A percentile compares a stretch with the other conserved stretches of the same genome.
Conservation (phyloP, 2,888 invertebrate genomes). For the Tenthredo livida region DNA sequence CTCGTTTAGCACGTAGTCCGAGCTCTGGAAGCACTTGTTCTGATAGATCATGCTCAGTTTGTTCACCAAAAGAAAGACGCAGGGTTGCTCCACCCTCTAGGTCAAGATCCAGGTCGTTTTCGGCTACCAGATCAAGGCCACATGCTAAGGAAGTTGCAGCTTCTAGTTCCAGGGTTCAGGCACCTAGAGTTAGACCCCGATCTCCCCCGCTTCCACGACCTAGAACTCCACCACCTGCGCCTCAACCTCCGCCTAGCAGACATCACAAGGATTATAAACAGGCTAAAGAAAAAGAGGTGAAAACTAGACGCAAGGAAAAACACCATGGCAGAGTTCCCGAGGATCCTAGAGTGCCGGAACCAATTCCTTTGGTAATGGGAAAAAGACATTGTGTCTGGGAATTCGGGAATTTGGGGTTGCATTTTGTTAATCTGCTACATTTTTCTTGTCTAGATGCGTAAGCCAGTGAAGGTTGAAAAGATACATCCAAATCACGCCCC, state of each 20-base stretch:
- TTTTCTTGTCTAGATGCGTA: conserved; percentile 76
- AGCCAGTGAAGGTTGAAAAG: conserved; percentile 75
- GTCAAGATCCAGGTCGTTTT: conserved; percentile 80
- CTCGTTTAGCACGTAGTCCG: conserved; percentile 81
- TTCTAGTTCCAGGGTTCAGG: conserved; percentile 69
- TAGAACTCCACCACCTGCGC: conserved; percentile 81
- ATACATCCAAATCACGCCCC: conserved; percentile 71
- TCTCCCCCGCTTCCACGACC: conserved; percentile 78
- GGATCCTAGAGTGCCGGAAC: conserved; percentile 74
- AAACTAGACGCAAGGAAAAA: conserved; percentile 75
- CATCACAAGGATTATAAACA: conserved; percentile 81
- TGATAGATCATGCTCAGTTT: conserved; percentile 91
- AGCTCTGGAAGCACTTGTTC: conserved; percentile 91
- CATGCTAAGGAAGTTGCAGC: conserved; percentile 72
- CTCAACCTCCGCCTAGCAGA: conserved; percentile 79
- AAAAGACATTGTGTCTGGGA: neutral
- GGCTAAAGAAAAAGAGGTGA: conserved; percentile 71
- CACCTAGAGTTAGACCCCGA: conserved; percentile 68
- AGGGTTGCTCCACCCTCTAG: conserved; percentile 69
- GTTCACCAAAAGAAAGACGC: conserved; percentile 83
- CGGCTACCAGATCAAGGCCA: conserved; percentile 80
- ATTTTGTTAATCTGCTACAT: too few species aligned
- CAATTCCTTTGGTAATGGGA: conserved; percentile 73
- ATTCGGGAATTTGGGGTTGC: too few species aligned
- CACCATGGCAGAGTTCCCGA: conserved; percentile 69